phyloP scores from a whole-genome alignment of 1,140 invertebrate genomes.

The Aphidius gifuensis region DNA sequence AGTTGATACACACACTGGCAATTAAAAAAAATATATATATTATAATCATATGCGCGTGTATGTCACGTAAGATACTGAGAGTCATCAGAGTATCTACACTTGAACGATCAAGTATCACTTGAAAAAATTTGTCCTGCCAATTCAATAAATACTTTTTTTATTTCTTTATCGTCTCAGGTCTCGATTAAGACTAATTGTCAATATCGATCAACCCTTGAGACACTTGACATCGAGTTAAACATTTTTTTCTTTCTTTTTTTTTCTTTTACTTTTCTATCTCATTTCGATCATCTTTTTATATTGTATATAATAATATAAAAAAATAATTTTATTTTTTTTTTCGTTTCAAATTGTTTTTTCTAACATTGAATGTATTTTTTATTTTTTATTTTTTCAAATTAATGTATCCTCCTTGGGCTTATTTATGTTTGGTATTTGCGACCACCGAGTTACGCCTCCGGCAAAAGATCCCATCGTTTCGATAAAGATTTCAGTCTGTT shows the following conservation, averaged over 20 bases:
- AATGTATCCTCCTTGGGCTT: slow-evolving; percentile 1
- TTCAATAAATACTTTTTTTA: neutral
- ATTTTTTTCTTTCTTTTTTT: neutral
- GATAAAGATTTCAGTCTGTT: slow-evolving; percentile 15
- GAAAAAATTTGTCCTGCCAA: neutral
- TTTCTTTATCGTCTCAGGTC: neutral
- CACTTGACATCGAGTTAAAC: neutral
- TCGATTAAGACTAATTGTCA: slow-evolving; percentile 18
- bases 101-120: slow-evolving; percentile 10
- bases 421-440: slow-evolving; percentile 7
- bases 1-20: neutral
- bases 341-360: neutral
- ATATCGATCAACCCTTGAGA: neutral
- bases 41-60: no score
- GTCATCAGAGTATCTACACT: slow-evolving; percentile 10
- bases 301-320: neutral
- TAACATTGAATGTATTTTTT: neutral
- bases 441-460: slow-evolving; percentile 19
- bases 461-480: slow-evolving; percentile 14
- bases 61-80: neutral
- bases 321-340: neutral
- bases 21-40: no score
- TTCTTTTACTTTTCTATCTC: neutral
- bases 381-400: slow-evolving; percentile 4
- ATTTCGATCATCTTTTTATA: neutral